phyloP scores from a whole-genome alignment of 2,888 invertebrate species.

The Leistus spinibarbis region DNA sequence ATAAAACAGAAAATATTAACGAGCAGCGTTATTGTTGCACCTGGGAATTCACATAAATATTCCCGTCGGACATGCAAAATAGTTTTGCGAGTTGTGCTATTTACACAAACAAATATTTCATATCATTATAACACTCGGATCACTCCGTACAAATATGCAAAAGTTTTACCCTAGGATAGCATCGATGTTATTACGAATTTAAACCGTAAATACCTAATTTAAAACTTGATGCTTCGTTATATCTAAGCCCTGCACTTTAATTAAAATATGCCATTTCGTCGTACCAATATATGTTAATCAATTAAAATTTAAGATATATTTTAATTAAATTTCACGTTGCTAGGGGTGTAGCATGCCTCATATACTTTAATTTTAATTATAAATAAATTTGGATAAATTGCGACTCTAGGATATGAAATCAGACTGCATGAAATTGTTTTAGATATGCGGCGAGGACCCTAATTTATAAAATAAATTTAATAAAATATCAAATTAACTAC shows the following conservation, averaged over 20 bases:
- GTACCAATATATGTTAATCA: neutral
- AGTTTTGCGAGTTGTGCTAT: conserved; percentile 14
- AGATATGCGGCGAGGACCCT: conserved; percentile 10
- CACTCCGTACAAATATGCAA: too few species aligned
- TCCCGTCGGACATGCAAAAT: conserved; percentile 16
- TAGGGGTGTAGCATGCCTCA: conserved; percentile 15
- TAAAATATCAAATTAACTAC: conserved; percentile 33
- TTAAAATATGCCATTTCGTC: neutral
- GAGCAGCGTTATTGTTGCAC: conserved; percentile 15
- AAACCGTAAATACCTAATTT: too few species aligned
- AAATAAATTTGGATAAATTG: conserved; percentile 40
- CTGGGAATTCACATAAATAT: conserved; percentile 32
- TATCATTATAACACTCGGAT: neutral
- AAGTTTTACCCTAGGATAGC: too few species aligned
- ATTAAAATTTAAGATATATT: neutral
- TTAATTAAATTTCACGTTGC: neutral
- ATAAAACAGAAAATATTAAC: conserved; percentile 16
- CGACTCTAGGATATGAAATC: conserved; percentile 38
- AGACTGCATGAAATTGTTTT: conserved; percentile 44
- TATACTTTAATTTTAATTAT: conserved; percentile 39
- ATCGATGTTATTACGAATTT: too few species aligned
- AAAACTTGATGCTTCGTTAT: too few species aligned
- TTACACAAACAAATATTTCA: conserved; percentile 27
- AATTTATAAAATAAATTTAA: conserved; percentile 35
- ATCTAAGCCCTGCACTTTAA: too few species aligned